Evolutionary conservation across 2,888 invertebrate genomes (phyloP).

Genomic region (Drosophila emarginata): DNA sequence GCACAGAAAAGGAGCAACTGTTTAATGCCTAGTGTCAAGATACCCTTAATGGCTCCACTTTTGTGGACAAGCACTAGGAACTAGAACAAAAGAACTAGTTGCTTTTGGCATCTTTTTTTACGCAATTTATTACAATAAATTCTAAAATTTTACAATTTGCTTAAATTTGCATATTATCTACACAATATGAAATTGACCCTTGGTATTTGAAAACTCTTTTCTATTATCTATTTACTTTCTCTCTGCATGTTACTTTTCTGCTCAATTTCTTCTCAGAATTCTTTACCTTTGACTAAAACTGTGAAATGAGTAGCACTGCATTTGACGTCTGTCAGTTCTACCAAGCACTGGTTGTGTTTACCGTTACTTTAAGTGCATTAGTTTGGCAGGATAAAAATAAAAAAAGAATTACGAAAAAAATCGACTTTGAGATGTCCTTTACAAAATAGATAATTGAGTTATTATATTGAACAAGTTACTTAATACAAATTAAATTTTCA

Average conservation of each 20-base stretch:
- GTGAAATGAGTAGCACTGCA: neutral
- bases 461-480: too few relatives aligned
- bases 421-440: neutral
- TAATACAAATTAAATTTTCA: too few relatives aligned
- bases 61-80: too few relatives aligned
- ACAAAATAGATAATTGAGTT: too few relatives aligned
- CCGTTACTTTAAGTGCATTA: slow-evolving; percentile 11
- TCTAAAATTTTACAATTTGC: neutral
- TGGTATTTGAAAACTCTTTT: neutral
- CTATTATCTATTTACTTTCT: neutral
- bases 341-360: slow-evolving; percentile 5
- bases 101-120: too few relatives aligned
- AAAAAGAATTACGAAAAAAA: neutral
- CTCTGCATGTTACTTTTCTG: neutral
- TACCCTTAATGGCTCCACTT: too few relatives aligned
- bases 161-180: neutral
- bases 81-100: neutral
- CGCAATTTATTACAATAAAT: too few relatives aligned
- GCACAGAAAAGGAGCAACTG: neutral
- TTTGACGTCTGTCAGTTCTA: slow-evolving; percentile 10
- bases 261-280: neutral
- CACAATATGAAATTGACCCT: neutral
- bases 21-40: neutral
- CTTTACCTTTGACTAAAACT: slow-evolving; percentile 7
- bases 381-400: neutral